Evolutionary conservation across 2,888 invertebrate species (phyloP).

Genomic region (Malachius bipustulatus): DNA sequence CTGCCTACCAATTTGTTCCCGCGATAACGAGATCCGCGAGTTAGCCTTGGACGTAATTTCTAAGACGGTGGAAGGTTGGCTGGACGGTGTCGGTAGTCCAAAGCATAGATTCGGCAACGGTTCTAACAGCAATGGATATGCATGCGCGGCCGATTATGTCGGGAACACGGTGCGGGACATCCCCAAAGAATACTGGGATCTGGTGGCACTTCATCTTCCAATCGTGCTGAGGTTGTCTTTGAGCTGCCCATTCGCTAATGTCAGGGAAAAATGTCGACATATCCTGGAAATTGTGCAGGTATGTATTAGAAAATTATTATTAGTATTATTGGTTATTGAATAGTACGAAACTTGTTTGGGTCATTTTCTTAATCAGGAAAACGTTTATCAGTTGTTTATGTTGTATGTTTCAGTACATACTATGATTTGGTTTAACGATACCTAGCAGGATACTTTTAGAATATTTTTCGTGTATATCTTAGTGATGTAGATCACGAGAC

Average conservation of each 20-base stretch:
- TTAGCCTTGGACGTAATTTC: conserved; percentile 41
- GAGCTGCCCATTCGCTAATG: conserved; percentile 48
- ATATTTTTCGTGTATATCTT: too few species aligned
- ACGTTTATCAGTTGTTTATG: too few species aligned
- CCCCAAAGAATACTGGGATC: conserved; percentile 41
- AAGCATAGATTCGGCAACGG: conserved; percentile 31
- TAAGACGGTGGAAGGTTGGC: conserved; percentile 42
- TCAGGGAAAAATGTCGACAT: conserved; percentile 44
- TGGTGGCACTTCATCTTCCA: conserved; percentile 44
- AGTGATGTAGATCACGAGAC: too few species aligned
- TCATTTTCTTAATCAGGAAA: too few species aligned
- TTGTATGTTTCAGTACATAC: too few species aligned
- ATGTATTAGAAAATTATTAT: too few species aligned
- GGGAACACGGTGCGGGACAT: conserved; percentile 33
- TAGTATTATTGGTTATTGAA: too few species aligned
- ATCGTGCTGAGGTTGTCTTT: conserved; percentile 45
- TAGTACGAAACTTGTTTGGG: too few species aligned
- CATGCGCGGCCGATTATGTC: conserved; percentile 37
- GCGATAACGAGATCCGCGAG: conserved; percentile 41
- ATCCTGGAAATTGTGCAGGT: conserved; percentile 48
- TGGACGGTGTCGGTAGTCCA: conserved; percentile 42
- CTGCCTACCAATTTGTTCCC: conserved; percentile 42
- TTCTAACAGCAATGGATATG: conserved; percentile 33
- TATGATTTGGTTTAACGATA: too few species aligned
- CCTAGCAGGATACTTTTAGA: too few species aligned